Base-by-base conservation (phyloP, 2,797 vertebrate genomes). In the Darevskia nairensis region DNA sequence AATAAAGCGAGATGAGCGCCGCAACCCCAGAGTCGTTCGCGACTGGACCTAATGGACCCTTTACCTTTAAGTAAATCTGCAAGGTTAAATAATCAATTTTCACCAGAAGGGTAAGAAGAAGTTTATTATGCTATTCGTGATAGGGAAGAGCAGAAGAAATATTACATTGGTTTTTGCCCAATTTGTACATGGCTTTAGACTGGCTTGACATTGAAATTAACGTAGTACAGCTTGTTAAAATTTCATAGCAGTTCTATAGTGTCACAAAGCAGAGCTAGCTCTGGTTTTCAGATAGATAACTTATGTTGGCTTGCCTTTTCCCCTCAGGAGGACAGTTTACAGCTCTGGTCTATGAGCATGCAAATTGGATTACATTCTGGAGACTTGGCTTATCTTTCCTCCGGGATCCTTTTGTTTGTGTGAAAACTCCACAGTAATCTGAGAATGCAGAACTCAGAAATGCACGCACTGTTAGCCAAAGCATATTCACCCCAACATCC, bases 281-380 rank as follows among this genome's bases (percentile, higher is more conserved):
- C 41, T 35, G 41, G n/a, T 68, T 86, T 69, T 50, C 29, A 68
- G 41, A 79, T 15, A 10, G 5, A 79, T 11, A 69, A 69, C 13
- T 55, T 19, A 69, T 39, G 29, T 46, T 86, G 76, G 44, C 44
- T 84, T 72, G 68, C n/a, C 35, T 84, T 59, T 35, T 46, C 66
- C 46, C 35, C 82, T 41, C 46, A 55, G 75, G 81, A 72, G 82
- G 75, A 71, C 75, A 25, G 35, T 79, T 88, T 79, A 27, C 21
- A 55, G 77, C 64, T 35, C 79, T 71, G 68, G 66, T 41, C 19
- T 59, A 61, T 78, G 66, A 88, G 61, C 32, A 84, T 75, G 81
- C 44, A 88, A 83, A 78, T 55, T 71, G 64, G 76, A 72, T 59
- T 84, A 68, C 35, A 77, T 78, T 78, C 78, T 32, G 25, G 64